A percentile compares a stretch with the other conserved stretches of the same genome.
phyloP scores from a whole-genome alignment of 2,888 invertebrate species.

The Oscheius sp. region DNA sequence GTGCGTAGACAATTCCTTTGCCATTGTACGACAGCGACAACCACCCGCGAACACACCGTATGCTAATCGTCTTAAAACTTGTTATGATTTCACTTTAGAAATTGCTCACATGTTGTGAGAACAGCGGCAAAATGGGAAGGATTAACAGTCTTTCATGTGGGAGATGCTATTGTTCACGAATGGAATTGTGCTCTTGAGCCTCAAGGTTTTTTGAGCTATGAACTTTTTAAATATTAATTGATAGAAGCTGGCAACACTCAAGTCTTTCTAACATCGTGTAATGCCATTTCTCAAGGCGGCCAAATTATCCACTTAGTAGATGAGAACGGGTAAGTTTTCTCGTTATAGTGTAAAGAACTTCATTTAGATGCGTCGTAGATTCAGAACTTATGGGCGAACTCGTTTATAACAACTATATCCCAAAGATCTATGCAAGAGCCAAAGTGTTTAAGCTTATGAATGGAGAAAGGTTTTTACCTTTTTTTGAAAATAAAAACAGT shows the following conservation, averaged over 20 bases:
- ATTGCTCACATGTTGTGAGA: conserved; percentile 48
- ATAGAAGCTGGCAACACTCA: conserved; percentile 43
- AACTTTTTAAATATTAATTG: not conserved
- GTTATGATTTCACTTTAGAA: conserved; percentile 30
- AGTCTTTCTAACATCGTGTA: conserved; percentile 50
- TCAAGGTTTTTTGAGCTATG: not conserved
- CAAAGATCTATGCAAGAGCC: conserved; percentile 48
- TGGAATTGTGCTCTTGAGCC: conserved; percentile 44
- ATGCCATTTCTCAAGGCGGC: conserved; percentile 51
- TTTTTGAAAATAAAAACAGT: not conserved
- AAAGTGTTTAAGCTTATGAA: conserved; percentile 51
- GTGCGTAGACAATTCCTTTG: conserved; percentile 43
- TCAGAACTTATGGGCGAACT: conserved; percentile 55
- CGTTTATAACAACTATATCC: conserved; percentile 48
- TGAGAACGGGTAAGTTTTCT: conserved; percentile 47
- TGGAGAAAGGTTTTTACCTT: conserved; percentile 42
- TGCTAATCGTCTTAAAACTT: not conserved
- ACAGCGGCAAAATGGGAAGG: conserved; percentile 52
- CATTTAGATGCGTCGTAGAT: conserved; percentile 50
- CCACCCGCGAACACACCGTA: no score
- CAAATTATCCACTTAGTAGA: conserved; percentile 55
- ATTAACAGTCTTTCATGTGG: conserved; percentile 46
- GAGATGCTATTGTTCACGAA: conserved; percentile 57
- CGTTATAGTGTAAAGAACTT: not conserved
- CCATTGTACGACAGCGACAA: not conserved